Conservation (phyloP, 2,888 invertebrate species). For the Brenthis ino region DNA sequence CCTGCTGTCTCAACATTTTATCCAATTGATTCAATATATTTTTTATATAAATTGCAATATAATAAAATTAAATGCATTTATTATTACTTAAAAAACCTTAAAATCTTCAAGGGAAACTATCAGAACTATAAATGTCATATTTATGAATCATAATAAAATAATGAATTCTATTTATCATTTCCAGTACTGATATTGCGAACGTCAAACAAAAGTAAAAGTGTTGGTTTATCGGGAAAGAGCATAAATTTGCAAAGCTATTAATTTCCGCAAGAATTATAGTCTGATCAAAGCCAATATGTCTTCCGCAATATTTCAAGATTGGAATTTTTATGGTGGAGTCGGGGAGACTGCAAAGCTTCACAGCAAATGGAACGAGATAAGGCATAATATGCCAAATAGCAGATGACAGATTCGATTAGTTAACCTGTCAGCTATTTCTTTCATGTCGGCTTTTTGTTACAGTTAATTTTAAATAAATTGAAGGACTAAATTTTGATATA, state of each 20-base stretch:
- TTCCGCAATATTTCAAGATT: conserved; percentile 19
- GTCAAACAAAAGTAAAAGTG: not conserved
- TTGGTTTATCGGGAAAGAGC: not conserved
- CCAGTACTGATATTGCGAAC: not conserved
- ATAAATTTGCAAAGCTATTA: conserved; percentile 7
- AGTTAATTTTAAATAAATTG: no score
- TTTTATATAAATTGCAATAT: not conserved
- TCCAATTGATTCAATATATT: not conserved
- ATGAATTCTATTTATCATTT: not conserved
- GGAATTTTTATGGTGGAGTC: not conserved
- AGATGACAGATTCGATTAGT: no score
- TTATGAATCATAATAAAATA: no score
- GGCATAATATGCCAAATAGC: not conserved
- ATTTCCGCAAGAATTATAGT: conserved; percentile 15
- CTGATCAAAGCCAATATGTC: conserved; percentile 22
- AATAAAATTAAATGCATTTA: no score
- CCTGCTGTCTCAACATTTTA: not conserved
- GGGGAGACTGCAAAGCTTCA: not conserved
- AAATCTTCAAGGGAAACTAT: no score
- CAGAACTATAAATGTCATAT: no score
- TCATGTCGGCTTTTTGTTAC: no score
- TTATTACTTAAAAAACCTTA: no score
- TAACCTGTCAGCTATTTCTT: no score
- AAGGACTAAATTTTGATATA: no score
- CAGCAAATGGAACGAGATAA: not conserved